Evolutionary conservation across 1,140 invertebrate genomes (phyloP).

Genomic region (Portunus trituberculatus): DNA sequence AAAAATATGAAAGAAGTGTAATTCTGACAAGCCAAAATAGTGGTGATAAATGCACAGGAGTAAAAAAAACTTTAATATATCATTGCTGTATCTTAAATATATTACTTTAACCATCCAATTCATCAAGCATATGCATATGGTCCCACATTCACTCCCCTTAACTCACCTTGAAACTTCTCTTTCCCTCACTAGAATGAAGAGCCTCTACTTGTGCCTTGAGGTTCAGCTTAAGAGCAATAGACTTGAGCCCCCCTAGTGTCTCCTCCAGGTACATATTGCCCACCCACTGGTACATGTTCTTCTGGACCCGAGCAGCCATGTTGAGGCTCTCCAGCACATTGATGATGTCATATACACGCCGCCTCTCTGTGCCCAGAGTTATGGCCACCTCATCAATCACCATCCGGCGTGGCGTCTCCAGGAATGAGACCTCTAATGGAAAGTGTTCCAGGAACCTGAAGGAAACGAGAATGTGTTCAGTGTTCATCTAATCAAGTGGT

Average conservation of each 20-base stretch:
- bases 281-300: conserved; percentile 85
- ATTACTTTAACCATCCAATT: too few species aligned
- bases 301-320: conserved; percentile 85
- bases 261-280: conserved; percentile 79
- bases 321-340: conserved; percentile 88
- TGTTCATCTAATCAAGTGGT: too few species aligned
- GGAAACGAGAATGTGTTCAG: not conserved
- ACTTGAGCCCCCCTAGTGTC: conserved; percentile 78
- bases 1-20: too few species aligned
- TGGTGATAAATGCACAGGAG: too few species aligned
- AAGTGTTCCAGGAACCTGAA: conserved; percentile 71
- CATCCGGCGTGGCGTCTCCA: conserved; percentile 80
- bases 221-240: conserved; percentile 76
- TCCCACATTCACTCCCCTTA: not conserved
- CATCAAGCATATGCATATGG: not conserved
- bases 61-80: too few species aligned
- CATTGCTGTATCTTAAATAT: too few species aligned
- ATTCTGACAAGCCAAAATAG: too few species aligned
- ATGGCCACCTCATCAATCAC: conserved; percentile 83
- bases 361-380: conserved; percentile 84
- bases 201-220: conserved; percentile 55
- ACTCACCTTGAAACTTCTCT: not conserved
- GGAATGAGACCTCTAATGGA: conserved; percentile 68
- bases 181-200: not conserved
- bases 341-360: conserved; percentile 89